A percentile compares a stretch with the other conserved stretches of the same genome.
These are phyloP conservation scores for Sparus aurata DNA, from an alignment of 2,797 vertebrate species.

Conservation along the genomic window DNA sequence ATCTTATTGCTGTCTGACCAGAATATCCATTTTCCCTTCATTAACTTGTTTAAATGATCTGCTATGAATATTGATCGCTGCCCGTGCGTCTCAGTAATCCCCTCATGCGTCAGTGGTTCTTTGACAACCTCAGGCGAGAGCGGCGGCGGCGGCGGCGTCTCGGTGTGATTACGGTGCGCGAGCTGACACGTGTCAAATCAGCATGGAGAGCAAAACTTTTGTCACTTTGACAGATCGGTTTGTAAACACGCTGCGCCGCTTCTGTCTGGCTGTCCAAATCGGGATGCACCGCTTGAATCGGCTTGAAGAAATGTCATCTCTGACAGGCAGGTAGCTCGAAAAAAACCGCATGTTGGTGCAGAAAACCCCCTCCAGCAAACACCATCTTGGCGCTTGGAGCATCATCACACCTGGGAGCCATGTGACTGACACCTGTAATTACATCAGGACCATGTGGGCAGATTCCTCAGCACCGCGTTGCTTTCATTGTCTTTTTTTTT, in stretches of 20 bases:
- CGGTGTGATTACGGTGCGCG: slow-evolving; percentile 29
- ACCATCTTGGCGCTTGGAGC: not conserved
- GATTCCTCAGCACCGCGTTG: slow-evolving; percentile 59
- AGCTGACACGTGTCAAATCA: slow-evolving; percentile 33
- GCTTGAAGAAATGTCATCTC: not conserved
- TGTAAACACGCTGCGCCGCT: not conserved
- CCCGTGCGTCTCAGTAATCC: not conserved
- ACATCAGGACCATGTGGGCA: not conserved
- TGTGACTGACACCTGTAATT: slow-evolving; percentile 9
- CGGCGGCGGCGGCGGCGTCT: not conserved
- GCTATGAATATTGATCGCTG: slow-evolving; percentile 37
- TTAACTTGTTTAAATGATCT: not conserved
- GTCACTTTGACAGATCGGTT: slow-evolving; percentile 25
- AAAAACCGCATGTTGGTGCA: not conserved
- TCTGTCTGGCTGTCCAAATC: slow-evolving; percentile 35
- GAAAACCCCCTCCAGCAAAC: not conserved
- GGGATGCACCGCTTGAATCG: slow-evolving; percentile 15
- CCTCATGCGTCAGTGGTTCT: slow-evolving; percentile 29
- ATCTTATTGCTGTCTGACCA: not conserved
- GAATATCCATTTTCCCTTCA: not conserved
- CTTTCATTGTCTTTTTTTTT: slow-evolving; percentile 32
- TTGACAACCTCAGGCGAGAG: slow-evolving; percentile 43
- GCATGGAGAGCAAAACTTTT: not conserved
- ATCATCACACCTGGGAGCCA: not conserved
- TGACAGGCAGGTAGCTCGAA: slow-evolving; percentile 20